Conservation (phyloP, 2,888 invertebrate genomes). For the Onthophagus sagittarius region DNA sequence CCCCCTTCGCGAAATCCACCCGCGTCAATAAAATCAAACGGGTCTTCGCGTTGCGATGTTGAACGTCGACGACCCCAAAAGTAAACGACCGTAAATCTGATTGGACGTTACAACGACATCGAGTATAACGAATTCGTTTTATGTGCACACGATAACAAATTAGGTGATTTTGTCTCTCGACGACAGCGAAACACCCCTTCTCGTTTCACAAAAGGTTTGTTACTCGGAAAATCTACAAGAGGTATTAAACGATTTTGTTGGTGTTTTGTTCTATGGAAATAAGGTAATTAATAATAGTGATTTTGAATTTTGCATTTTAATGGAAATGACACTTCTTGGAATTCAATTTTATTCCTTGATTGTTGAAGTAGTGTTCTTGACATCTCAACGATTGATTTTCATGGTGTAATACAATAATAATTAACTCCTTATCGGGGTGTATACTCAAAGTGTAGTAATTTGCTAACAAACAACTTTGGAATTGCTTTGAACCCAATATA, state of each 20-base stretch:
- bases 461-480: background rate
- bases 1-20: conserved; percentile 6
- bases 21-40: conserved; percentile 21
- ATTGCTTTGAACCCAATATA: background rate
- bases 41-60: conserved; percentile 13
- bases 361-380: background rate
- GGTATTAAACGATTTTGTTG: background rate
- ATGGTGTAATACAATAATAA: background rate
- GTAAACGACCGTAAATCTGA: conserved; percentile 20
- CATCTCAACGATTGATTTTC: background rate
- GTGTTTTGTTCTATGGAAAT: background rate
- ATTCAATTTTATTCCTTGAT: background rate
- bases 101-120: conserved; percentile 6
- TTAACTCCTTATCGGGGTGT: background rate
- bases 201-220: background rate
- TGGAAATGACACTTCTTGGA: background rate
- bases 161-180: conserved; percentile 11
- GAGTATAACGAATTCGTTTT: conserved; percentile 4
- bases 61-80: conserved; percentile 13
- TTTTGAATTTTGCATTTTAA: background rate
- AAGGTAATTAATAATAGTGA: background rate
- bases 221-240: background rate
- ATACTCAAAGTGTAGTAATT: background rate
- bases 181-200: background rate
- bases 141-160: conserved; percentile 20